A percentile compares a stretch with the other conserved stretches of the same genome.
These are phyloP conservation scores for Dromius quadrimaculatus DNA, from an alignment of 2,888 invertebrate genomes.

Conservation along the genomic window DNA sequence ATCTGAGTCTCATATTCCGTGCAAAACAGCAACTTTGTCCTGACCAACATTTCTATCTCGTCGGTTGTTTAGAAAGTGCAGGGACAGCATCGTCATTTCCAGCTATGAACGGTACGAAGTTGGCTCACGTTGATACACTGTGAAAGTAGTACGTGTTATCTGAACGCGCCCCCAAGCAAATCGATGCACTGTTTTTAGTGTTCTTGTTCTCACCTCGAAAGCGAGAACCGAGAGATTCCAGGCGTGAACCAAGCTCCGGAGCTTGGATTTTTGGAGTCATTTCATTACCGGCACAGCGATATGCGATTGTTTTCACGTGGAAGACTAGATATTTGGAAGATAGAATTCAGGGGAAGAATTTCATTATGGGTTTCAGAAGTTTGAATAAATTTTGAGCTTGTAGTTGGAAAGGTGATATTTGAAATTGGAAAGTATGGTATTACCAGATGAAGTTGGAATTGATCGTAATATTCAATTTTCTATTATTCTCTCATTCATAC, in stretches of 20 bases:
- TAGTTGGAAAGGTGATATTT: background rate
- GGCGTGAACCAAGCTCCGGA: background rate
- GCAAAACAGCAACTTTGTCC: too few relatives aligned
- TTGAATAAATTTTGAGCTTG: background rate
- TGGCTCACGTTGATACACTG: slow-evolving; percentile 20
- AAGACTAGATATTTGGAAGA: background rate
- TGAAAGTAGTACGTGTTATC: slow-evolving; percentile 37
- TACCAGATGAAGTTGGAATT: too few relatives aligned
- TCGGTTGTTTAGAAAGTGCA: slow-evolving; percentile 35
- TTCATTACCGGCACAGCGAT: too few relatives aligned
- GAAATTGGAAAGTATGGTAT: too few relatives aligned
- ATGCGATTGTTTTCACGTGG: too few relatives aligned
- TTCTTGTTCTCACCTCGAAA: slow-evolving; percentile 21
- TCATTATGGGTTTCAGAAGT: background rate
- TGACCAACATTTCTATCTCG: too few relatives aligned
- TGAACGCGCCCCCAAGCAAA: slow-evolving; percentile 29
- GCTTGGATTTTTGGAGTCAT: background rate
- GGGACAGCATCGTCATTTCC: background rate
- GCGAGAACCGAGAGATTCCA: too few relatives aligned
- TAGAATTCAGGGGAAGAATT: too few relatives aligned
- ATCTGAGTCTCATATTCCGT: too few relatives aligned
- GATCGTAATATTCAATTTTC: too few relatives aligned
- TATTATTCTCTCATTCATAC: too few relatives aligned
- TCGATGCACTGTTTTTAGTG: slow-evolving; percentile 20
- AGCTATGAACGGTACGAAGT: slow-evolving; percentile 1